Base-by-base conservation (phyloP, 2,113 vertebrate genomes). In the Lepus timidus region DNA sequence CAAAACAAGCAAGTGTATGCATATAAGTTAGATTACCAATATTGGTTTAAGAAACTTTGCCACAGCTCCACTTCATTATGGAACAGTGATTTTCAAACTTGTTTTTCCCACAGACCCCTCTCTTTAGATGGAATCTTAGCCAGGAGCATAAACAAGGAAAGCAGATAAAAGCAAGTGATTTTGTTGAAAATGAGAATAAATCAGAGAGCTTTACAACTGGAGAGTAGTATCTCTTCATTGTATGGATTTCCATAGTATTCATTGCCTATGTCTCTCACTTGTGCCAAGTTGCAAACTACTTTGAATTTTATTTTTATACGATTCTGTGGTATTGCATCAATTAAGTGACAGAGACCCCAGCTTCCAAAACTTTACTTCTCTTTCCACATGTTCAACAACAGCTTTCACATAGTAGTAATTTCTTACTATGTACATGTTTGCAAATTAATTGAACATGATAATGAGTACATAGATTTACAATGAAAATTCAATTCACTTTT, bases 101-200 rank as follows among this genome's bases (percentile, higher is more conserved):
- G 83, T 74, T 76, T 90, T 93, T 90, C 39, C 44, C 68, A 87
- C 16, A 84, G 84, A 95, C 84, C 49, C 61, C 23, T 91, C 61
- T 84, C 14, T 89, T 91, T 84, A 76, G 58, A 82, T 85, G 68
- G 89, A 95, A 96, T 94, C 52, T 55, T 95, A 96, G 94, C 95
- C 95, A 93, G 80, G 12, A 96, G 90, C 94, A 90, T 96, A 94
- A 95, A 96, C 95, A 96, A 95, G 95, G 78, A 94, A 89, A 88
- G 90, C 14, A 91, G 85, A 96, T 90, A 92, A 95, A 96, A 91
- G 85, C 44, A 70, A 96, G 25, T 88, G 58, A 94, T 86, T 86
- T 17, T 75, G 22, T 75, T 80, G 84, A 97, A 91, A 65, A 95
- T 74, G 67, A 93, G 25, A 88, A 12, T 88, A 91, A 96, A 96